Evolutionary conservation across 2,113 vertebrate genomes (phyloP).

Genomic region (Corythornis vintsioides): DNA sequence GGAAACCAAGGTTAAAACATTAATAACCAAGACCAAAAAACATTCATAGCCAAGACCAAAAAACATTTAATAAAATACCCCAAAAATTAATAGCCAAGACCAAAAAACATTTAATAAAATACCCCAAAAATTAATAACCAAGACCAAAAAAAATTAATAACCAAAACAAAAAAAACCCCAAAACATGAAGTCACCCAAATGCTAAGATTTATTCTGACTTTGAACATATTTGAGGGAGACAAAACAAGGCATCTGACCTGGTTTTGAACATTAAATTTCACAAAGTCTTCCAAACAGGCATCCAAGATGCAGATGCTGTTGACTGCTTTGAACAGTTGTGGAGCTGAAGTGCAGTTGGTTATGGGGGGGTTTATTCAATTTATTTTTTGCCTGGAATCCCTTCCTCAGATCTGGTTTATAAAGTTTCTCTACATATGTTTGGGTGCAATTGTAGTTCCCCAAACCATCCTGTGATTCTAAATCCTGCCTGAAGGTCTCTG

Average conservation of each 20-base stretch:
- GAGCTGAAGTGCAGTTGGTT: not conserved
- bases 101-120: too few species aligned
- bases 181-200: not conserved
- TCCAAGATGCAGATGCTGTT: not conserved
- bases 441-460: not conserved
- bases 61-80: too few species aligned
- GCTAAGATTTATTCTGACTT: not conserved
- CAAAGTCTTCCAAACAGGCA: not conserved
- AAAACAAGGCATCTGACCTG: conserved; percentile 2
- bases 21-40: too few species aligned
- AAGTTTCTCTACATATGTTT: not conserved
- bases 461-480: not conserved
- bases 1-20: not conserved
- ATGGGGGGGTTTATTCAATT: not conserved
- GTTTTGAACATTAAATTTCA: conserved; percentile 23
- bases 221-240: conserved; percentile 7
- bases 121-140: too few species aligned
- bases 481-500: not conserved
- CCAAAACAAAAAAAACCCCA: too few species aligned
- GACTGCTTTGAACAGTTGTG: not conserved
- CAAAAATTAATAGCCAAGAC: too few species aligned
- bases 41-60: too few species aligned
- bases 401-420: conserved; percentile 5
- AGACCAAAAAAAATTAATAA: too few species aligned
- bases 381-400: not conserved